Evolutionary conservation across 2,113 vertebrate genomes (phyloP), one percentile per base, ranked within the genome.

Genomic region (Percopsis transmontana): DNA sequence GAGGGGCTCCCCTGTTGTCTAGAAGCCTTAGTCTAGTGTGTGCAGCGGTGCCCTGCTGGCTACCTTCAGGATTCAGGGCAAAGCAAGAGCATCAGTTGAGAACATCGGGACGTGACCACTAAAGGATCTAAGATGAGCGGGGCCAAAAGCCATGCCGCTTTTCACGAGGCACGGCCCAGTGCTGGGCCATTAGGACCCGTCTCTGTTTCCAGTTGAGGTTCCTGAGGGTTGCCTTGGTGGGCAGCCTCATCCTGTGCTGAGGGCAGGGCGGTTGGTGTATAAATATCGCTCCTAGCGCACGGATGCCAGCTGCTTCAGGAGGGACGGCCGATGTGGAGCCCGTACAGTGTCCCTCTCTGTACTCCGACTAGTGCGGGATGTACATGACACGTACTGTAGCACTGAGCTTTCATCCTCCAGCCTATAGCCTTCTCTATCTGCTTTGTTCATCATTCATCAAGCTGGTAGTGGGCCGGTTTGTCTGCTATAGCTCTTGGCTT

Each of bases 61-160:
- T 52, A 68, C 61, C 51, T 74, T 80, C 81, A 77, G 72, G 76
- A 79, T 68, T 78, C 80, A 53, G 16, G 54, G 39, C 50, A 51
- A 42, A 67, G 39, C 42, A 79, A 78, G 58, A 76, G 63, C 53
- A 71, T 88, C 78, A 90, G 88, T 86, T 90, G 82, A 81, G 80
- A 79, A 70, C 78, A 87, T 91, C 80, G 86, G 64, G 79, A 85
- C 80, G 74, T 68, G 51, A 72, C 77, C 75, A 76, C 77, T 81
- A 66, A 48, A 18, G 68, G 70, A 79, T 81, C 70, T 69, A 60
- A 61, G 24, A 48, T 62, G 69, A 80, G 33, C 67, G 15, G 41
- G 20, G 68, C 79, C 81, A 79, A 79, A 74, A 86, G 78, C 79
- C 68, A 76, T 75, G 68, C 76, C 68, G 67, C 76, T 72, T 73